Evolutionary conservation across 2,113 vertebrate species (phyloP).

Genomic region (Mionectes macconnelli): DNA sequence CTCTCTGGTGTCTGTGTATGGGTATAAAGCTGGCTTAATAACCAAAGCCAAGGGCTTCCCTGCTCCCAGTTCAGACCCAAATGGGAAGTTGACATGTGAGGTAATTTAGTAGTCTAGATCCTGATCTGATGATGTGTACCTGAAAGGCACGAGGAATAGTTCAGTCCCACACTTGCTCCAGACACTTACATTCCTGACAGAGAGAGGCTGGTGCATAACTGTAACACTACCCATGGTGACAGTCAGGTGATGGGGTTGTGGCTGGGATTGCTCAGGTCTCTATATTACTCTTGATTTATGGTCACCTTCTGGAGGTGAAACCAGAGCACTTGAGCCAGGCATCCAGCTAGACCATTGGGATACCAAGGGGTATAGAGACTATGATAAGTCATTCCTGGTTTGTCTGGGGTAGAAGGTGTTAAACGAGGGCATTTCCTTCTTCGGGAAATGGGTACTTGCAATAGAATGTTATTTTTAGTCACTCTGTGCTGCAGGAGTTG

Average conservation of each 20-base stretch:
- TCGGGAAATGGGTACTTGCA: constrained; percentile 74
- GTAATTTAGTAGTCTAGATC: background rate
- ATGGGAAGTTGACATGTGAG: background rate
- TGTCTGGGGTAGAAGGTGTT: constrained; percentile 20
- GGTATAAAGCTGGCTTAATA: background rate
- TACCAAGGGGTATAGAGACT: background rate
- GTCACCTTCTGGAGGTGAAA: background rate
- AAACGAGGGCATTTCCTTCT: constrained; percentile 37
- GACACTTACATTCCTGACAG: background rate
- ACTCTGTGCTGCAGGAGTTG: constrained; percentile 23
- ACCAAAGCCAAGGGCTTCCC: background rate
- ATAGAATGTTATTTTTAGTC: constrained; percentile 70
- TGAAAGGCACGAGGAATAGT: background rate
- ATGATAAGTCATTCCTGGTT: background rate
- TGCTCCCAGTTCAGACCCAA: background rate
- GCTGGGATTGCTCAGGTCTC: background rate
- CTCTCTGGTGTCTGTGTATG: background rate
- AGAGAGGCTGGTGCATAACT: background rate
- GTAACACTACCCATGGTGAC: constrained; percentile 20
- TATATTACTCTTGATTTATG: background rate
- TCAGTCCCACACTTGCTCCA: background rate
- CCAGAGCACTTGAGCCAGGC: background rate
- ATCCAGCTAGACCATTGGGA: background rate
- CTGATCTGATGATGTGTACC: background rate
- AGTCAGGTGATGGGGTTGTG: constrained; percentile 17